A percentile compares a stretch with the other conserved stretches of the same genome.
phyloP scores from a whole-genome alignment of 2,797 vertebrate genomes.

The Pterois miles region DNA sequence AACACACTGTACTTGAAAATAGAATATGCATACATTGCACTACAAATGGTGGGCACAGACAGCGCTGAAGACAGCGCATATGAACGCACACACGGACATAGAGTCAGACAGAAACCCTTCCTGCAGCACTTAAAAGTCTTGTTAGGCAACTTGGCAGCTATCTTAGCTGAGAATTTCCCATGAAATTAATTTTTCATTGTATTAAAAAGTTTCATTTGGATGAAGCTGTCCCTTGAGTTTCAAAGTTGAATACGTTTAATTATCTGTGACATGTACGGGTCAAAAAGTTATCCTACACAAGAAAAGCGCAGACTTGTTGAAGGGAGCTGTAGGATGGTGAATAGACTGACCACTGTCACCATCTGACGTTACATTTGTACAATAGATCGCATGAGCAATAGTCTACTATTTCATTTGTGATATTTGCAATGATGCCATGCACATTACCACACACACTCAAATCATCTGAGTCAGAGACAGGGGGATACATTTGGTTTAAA shows the following conservation, averaged over 20 bases:
- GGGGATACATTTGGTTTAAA: background rate
- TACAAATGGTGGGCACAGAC: background rate
- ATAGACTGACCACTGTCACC: background rate
- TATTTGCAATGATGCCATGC: background rate
- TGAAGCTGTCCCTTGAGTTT: conserved; percentile 28
- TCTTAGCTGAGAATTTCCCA: conserved; percentile 25
- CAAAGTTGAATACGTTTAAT: conserved; percentile 41
- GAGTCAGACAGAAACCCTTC: background rate
- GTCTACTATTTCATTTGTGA: background rate
- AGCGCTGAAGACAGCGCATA: background rate
- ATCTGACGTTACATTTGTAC: background rate
- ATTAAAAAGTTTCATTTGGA: conserved; percentile 35
- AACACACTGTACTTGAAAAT: conserved; percentile 1
- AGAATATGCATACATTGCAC: conserved; percentile 1
- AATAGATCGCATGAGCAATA: background rate
- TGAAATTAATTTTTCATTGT: conserved; percentile 50
- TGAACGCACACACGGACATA: background rate
- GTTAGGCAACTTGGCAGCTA: conserved; percentile 22
- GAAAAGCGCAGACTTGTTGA: conserved; percentile 1
- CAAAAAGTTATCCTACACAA: conserved; percentile 29
- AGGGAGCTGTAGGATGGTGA: background rate
- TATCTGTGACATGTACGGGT: conserved; percentile 42
- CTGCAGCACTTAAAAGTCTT: conserved; percentile 11
- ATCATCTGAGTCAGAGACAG: background rate
- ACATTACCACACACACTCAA: background rate